Evolutionary conservation across 2,113 vertebrate genomes (phyloP).

Genomic region (Condylura cristata): DNA sequence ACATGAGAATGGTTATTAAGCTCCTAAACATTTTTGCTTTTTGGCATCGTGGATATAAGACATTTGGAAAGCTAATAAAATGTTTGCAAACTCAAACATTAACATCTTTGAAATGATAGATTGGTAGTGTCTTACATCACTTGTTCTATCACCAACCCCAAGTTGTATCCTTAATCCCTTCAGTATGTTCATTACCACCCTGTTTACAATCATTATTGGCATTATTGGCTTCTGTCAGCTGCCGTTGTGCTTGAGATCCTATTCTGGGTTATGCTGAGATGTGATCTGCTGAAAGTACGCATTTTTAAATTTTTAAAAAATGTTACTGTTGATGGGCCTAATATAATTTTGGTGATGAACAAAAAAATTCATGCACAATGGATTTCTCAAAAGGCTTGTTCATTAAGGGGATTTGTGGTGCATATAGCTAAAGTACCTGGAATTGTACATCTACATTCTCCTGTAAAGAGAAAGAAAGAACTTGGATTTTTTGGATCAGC

Average conservation of each 20-base stretch:
- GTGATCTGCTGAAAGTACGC: background rate
- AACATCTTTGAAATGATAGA: slow-evolving; percentile 17
- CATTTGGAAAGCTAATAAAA: slow-evolving; percentile 45
- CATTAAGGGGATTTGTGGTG: background rate
- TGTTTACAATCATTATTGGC: background rate
- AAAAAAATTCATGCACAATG: background rate
- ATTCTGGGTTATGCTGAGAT: background rate
- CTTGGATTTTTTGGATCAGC: background rate
- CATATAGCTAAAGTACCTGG: background rate
- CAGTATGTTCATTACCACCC: background rate
- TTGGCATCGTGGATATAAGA: background rate
- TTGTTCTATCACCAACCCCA: background rate
- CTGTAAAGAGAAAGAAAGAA: background rate
- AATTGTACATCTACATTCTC: background rate
- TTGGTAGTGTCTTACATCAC: background rate
- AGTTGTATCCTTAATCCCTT: background rate
- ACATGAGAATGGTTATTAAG: background rate
- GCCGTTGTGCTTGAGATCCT: background rate
- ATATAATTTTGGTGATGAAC: no score
- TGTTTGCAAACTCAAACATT: background rate
- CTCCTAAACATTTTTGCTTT: background rate
- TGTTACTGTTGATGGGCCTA: no score
- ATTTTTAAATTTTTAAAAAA: background rate
- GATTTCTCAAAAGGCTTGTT: background rate
- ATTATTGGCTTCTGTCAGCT: background rate